Evolutionary conservation across 2,797 vertebrate species (phyloP).

Genomic region (Sphenodon punctatus): DNA sequence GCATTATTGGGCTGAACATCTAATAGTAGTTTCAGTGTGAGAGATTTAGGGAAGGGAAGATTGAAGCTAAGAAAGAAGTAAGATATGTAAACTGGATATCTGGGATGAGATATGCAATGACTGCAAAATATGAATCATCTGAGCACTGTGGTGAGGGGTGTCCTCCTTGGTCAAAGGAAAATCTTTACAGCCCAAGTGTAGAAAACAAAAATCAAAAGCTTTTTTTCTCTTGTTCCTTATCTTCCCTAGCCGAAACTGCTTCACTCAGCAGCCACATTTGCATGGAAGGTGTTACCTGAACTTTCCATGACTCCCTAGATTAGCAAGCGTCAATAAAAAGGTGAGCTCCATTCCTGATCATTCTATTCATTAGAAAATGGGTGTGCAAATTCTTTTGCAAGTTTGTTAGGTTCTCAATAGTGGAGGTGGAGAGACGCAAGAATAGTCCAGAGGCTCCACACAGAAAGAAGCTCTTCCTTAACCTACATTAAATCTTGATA

Average conservation of each 20-base stretch:
- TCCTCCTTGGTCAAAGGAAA: slow-evolving; percentile 8
- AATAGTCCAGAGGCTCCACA: slow-evolving; percentile 57
- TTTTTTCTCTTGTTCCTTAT: slow-evolving; percentile 43
- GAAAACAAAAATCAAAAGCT: slow-evolving; percentile 25
- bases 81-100: not conserved
- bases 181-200: not conserved
- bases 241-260: slow-evolving; percentile 39
- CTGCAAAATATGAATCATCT: not conserved
- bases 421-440: slow-evolving; percentile 8
- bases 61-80: slow-evolving; percentile 33
- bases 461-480: slow-evolving; percentile 75
- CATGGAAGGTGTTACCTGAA: slow-evolving; percentile 23
- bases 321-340: slow-evolving; percentile 43
- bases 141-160: not conserved
- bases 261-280: slow-evolving; percentile 6
- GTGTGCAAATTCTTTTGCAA: slow-evolving; percentile 55
- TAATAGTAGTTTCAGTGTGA: slow-evolving; percentile 39
- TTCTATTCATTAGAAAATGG: slow-evolving; percentile 20
- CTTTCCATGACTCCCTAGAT: slow-evolving; percentile 35
- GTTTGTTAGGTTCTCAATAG: slow-evolving; percentile 54
- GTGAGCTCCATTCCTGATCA: slow-evolving; percentile 21
- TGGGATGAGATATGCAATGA: not conserved
- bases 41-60: slow-evolving; percentile 37
- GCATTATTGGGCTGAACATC: slow-evolving; percentile 51
- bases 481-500: slow-evolving; percentile 82